Percentiles rank a stretch among this genome's conserved stretches.
Evolutionary conservation across 2,797 vertebrate species (phyloP).

Genomic region (Pagetopsis macropterus): DNA sequence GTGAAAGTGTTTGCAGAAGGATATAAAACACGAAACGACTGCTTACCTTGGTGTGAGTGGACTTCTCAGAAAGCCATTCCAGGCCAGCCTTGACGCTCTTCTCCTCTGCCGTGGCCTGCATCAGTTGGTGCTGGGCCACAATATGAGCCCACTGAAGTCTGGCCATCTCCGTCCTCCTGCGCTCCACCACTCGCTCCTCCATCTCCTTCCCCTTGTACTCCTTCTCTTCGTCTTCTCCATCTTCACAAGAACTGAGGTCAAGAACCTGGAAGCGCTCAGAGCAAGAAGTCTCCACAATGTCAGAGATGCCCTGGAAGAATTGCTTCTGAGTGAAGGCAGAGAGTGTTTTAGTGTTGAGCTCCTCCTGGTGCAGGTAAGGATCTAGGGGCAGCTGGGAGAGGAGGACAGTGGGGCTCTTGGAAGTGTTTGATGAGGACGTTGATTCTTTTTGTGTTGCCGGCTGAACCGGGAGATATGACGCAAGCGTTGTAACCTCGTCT

Average conservation of each 20-base stretch:
- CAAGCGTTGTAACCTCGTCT: conserved; percentile 79
- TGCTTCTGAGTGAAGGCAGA: conserved; percentile 82
- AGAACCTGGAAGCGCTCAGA: conserved; percentile 83
- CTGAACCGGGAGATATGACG: conserved; percentile 72
- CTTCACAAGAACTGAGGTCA: conserved; percentile 76
- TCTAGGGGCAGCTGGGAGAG: conserved; percentile 87
- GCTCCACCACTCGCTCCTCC: conserved; percentile 69
- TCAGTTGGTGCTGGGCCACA: conserved; percentile 87
- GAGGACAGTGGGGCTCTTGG: conserved; percentile 70
- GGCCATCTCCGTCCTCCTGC: conserved; percentile 83
- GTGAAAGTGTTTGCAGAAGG: background rate
- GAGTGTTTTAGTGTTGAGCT: conserved; percentile 87
- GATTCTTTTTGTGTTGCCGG: conserved; percentile 26
- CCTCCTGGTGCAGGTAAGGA: conserved; percentile 87
- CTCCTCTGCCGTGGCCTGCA: conserved; percentile 85
- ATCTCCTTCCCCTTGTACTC: conserved; percentile 40
- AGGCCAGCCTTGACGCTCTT: conserved; percentile 80
- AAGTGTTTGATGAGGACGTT: conserved; percentile 5
- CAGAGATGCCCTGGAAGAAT: conserved; percentile 82
- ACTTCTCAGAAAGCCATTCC: conserved; percentile 84
- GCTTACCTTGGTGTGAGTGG: conserved; percentile 74
- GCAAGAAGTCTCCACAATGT: conserved; percentile 83
- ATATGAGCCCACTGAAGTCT: conserved; percentile 88
- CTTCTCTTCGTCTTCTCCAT: conserved; percentile 58
- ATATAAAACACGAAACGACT: background rate